phyloP scores from a whole-genome alignment of 1,140 invertebrate genomes.

The Hylyphantes graminicola region DNA sequence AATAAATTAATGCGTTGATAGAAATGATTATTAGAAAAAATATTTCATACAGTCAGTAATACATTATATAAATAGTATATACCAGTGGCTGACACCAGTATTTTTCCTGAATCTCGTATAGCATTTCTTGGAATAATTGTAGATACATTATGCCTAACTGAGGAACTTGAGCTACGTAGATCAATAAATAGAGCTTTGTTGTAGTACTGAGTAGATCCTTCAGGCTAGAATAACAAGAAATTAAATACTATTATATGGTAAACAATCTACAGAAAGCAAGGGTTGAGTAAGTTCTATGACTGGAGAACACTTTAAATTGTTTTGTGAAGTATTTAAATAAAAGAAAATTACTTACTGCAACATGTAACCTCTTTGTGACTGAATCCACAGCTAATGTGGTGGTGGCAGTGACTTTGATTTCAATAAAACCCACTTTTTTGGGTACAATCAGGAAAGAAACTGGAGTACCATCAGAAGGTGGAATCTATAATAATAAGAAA shows the following conservation, averaged over 20 bases:
- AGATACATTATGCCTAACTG: conserved; percentile 72
- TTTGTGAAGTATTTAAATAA: neutral
- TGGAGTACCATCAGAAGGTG: conserved; percentile 76
- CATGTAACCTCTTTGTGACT: conserved; percentile 76
- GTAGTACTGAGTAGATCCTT: conserved; percentile 81
- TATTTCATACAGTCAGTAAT: no score
- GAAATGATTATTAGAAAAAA: no score
- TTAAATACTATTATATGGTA: neutral
- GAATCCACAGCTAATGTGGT: conserved; percentile 78
- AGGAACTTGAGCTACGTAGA: conserved; percentile 71
- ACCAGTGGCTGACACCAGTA: conserved; percentile 79
- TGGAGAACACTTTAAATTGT: neutral
- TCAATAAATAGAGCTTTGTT: conserved; percentile 83
- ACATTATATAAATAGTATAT: no score
- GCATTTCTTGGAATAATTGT: conserved; percentile 79
- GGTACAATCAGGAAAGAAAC: conserved; percentile 86
- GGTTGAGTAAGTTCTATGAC: neutral
- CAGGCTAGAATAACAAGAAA: conserved; percentile 72
- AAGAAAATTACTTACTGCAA: conserved; percentile 72
- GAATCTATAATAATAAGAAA: conserved; percentile 68
- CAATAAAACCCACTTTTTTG: conserved; percentile 78
- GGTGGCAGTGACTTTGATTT: conserved; percentile 79
- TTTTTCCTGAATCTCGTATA: conserved; percentile 78
- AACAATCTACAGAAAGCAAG: neutral
- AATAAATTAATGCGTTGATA: no score